Evolutionary conservation across 2,888 invertebrate species (phyloP).

Genomic region (Teleogryllus oceanicus): DNA sequence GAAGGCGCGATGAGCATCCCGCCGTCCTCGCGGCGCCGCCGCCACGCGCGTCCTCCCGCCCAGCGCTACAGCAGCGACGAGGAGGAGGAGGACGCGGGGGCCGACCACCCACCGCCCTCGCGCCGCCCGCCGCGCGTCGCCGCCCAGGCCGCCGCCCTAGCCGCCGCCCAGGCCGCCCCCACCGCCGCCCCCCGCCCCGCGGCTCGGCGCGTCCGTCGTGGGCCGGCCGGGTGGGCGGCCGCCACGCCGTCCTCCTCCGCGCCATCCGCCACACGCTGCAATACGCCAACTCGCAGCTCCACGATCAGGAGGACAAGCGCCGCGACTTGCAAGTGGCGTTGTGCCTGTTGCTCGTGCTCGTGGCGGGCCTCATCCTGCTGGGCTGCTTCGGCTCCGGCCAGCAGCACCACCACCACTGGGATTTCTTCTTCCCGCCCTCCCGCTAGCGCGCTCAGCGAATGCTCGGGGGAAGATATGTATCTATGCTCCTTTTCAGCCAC

Average conservation of each 20-base stretch:
- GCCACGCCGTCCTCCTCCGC: constrained; percentile 51
- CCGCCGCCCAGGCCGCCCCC: constrained; percentile 41
- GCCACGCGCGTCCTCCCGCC: constrained; percentile 31
- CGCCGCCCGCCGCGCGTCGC: constrained; percentile 40
- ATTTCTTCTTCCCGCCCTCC: constrained; percentile 57
- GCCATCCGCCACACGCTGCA: constrained; percentile 34
- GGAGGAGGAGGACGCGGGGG: constrained; percentile 42
- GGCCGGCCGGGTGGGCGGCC: constrained; percentile 64
- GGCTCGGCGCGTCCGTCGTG: constrained; percentile 49
- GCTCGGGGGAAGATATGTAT: no score
- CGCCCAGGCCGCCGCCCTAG: constrained; percentile 31
- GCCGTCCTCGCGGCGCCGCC: constrained; percentile 28
- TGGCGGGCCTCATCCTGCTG: constrained; percentile 73
- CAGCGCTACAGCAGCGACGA: constrained; percentile 37
- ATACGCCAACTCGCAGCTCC: constrained; percentile 39
- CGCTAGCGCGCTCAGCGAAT: neutral
- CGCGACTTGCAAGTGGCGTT: constrained; percentile 72
- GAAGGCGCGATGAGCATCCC: constrained; percentile 31
- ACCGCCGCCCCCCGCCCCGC: constrained; percentile 41
- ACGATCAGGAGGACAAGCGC: constrained; percentile 56
- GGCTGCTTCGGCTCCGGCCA: constrained; percentile 63
- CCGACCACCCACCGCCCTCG: constrained; percentile 43
- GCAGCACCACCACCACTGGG: constrained; percentile 81
- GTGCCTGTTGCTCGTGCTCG: constrained; percentile 72
- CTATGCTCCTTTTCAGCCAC: no score